Base-by-base conservation (phyloP, 2,113 vertebrate genomes). In the Aphelocoma coerulescens region DNA sequence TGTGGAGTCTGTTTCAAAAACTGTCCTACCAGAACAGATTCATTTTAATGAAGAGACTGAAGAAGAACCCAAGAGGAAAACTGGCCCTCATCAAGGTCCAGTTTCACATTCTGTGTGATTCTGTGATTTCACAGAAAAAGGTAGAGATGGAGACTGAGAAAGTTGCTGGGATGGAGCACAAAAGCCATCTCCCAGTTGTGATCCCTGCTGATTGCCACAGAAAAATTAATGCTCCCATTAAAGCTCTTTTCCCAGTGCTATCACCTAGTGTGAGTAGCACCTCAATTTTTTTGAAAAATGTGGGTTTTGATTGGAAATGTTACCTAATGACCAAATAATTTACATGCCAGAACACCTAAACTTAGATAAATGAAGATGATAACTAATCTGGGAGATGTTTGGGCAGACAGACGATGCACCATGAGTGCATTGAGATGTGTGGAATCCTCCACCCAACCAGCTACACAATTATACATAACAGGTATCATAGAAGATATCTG, bases 201-300 rank as follows among this genome's bases (percentile, higher is more conserved):
- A 67, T 41, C 32, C 12, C 12, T 35, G 30, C 3, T 65, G 54
- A 57, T 16, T 57, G 16, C 52, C 33, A n/a, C 24, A 20, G 27
- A 54, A 23, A 75, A 37, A 39, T 20, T 41, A 41, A 41, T 68
- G 8, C 41, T 65, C 65, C 27, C 41, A 65, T 26, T 52, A 67
- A 65, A 61, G 15, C 17, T 28, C n/a, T 39, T 82, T 49, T 61
- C 54, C 44, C 33, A 57, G 16, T n/a, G 13, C 7, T 65, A 16
- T 69, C 7, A 6, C 5, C 32, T 22, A 7, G 6, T 10, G 15
- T 44, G 41, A 79, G 14, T 3, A 51, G 11, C 17, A 32, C 26
- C n/a, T 73, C 19, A 21, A 2, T 13, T 14, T 37, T 54, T 54
- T 11, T 3, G 1, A 51, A 37, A 61, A 39, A 10, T 0, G 0